Evolutionary conservation across 2,888 invertebrate species (phyloP).

Genomic region (Mystacides longicornis): DNA sequence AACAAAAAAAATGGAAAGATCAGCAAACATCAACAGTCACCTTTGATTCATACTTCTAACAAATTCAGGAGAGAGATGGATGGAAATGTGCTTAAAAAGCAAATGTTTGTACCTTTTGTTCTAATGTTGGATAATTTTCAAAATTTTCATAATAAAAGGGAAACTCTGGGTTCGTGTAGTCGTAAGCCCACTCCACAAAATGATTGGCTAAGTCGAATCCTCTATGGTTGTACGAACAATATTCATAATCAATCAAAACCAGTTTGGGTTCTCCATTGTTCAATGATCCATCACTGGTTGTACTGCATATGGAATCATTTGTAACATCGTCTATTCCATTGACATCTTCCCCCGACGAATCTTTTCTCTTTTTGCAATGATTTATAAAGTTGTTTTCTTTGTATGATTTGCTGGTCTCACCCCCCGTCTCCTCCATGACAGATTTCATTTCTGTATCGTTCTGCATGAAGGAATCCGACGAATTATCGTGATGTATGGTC

Average conservation of each 20-base stretch:
- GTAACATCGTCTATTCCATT: constrained; percentile 36
- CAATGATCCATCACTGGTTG: constrained; percentile 34
- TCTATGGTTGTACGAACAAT: constrained; percentile 90
- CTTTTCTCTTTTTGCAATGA: not conserved
- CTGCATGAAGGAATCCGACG: constrained; percentile 18
- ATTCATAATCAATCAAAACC: constrained; percentile 87
- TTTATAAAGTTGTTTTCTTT: constrained; percentile 28
- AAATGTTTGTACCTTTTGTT: constrained; percentile 75
- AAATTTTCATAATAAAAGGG: constrained; percentile 69
- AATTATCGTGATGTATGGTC: constrained; percentile 21
- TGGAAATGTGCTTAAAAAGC: too few relatives aligned
- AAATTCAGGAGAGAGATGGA: too few relatives aligned
- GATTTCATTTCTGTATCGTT: constrained; percentile 6
- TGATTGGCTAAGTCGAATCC: constrained; percentile 94
- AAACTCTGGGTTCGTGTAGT: constrained; percentile 70
- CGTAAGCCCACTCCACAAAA: constrained; percentile 86
- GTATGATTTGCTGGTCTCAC: constrained; percentile 16
- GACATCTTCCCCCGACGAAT: constrained; percentile 9
- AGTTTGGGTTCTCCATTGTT: constrained; percentile 51
- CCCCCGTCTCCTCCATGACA: constrained; percentile 21
- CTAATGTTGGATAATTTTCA: constrained; percentile 64
- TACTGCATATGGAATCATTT: constrained; percentile 36
- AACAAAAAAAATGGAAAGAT: not conserved
- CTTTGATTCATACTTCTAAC: too few relatives aligned
- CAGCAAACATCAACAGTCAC: too few relatives aligned